Evolutionary conservation across 2,797 vertebrate genomes (phyloP), one percentile per base, ranked within the genome.

Genomic region (Nyctibius grandis): DNA sequence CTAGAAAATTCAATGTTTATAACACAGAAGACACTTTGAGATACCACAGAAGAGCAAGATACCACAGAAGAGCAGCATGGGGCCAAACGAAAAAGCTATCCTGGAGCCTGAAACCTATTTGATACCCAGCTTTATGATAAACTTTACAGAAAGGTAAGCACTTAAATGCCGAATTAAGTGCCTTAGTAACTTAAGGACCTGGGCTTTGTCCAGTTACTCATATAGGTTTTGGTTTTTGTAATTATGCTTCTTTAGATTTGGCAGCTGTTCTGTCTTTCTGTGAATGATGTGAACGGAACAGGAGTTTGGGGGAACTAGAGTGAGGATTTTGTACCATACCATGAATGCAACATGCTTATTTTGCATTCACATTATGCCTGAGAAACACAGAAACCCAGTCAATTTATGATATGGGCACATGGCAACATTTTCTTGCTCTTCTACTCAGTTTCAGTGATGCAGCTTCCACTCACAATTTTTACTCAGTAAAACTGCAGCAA

Each of bases 381-480:
- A 51, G 16, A 38, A 57, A 67, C n/a, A 54, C 34, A 74, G 60
- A 85, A 91, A 65, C 15, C 11, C 29, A 75, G 45, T 3, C 38
- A 51, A 11, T 12, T 65, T 44, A 56, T 54, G 19, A 61, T 64
- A 79, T 3, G 50, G 50, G 50, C 33, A 67, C 38, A 31, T 18
- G 59, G 85, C 68, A 69, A 80, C 2, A 25, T 91, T 72, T 85
- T 73, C 21, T 93, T 85, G 54, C 13, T 88, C 70, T 95, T 95
- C 65, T 76, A 21, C 48, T 75, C 53, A 16, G 8, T 87, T 93
- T 93, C 67, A 94, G 76, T 84, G 42, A 60, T 70, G 63, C 45
- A 76, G 56, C 91, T 91, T 87, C 80, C 33, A 44, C 36, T 95
- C 73, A 89, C 90, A 47, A 81, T 76, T 86, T 91, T 81, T 54